Conservation (phyloP, 2,113 vertebrate species). For the Engystomops pustulosus region DNA sequence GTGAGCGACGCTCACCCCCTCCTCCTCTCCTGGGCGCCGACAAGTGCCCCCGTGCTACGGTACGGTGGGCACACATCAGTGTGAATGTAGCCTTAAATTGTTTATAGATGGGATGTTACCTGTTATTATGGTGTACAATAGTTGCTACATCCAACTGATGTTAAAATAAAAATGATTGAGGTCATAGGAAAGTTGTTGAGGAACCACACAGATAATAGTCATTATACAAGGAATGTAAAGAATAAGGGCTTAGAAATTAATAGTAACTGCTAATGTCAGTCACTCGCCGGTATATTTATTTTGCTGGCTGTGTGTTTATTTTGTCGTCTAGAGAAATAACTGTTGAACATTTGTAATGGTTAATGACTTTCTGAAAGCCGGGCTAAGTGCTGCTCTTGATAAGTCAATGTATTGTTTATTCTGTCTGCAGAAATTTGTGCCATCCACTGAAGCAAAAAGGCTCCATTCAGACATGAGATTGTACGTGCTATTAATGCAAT, state of each 20-base stretch:
- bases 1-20: too few relatives aligned
- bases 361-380: conserved; percentile 25
- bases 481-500: background rate
- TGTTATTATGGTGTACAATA: too few relatives aligned
- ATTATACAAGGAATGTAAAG: background rate
- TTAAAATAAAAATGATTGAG: too few relatives aligned
- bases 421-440: conserved; percentile 28
- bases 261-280: background rate
- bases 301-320: background rate
- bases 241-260: background rate
- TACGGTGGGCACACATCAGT: too few relatives aligned
- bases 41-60: too few relatives aligned
- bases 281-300: background rate
- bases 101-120: too few relatives aligned
- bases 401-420: conserved; percentile 31
- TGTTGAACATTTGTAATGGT: conserved; percentile 26
- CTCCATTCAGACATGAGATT: background rate
- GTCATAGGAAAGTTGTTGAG: background rate
- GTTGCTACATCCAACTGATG: too few relatives aligned
- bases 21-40: too few relatives aligned
- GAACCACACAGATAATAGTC: background rate
- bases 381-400: conserved; percentile 25
- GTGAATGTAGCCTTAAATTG: too few relatives aligned
- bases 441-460: background rate
- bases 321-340: background rate